These are phyloP conservation scores for Drosophila greeni DNA, from an alignment of 2,888 invertebrate genomes.

Conservation along the genomic window DNA sequence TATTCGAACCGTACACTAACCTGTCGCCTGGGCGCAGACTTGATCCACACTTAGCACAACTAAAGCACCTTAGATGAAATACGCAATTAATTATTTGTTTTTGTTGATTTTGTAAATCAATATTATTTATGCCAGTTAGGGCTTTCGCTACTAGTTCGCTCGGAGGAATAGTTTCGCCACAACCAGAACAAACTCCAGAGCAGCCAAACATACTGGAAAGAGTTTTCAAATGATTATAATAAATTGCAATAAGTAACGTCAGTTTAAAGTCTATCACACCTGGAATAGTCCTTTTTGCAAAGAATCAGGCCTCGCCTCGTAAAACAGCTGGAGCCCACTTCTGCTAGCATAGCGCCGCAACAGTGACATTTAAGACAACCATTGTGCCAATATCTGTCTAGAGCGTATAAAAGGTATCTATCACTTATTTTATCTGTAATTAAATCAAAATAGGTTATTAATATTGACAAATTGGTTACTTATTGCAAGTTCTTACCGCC, in stretches of 20 bases:
- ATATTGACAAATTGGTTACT: not conserved
- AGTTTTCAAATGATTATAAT: not conserved
- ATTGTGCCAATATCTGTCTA: constrained; percentile 98
- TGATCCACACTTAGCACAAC: constrained; percentile 94
- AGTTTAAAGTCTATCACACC: constrained; percentile 80
- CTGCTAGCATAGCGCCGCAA: constrained; percentile 92
- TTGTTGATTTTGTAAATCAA: constrained; percentile 79
- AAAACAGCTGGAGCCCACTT: constrained; percentile 94
- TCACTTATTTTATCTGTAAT: constrained; percentile 88
- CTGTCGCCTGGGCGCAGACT: constrained; percentile 94
- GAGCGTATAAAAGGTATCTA: constrained; percentile 92
- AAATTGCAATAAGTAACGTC: not conserved
- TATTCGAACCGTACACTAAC: constrained; percentile 76
- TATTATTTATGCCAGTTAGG: constrained; percentile 76
- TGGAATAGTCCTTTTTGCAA: constrained; percentile 96
- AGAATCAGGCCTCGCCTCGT: constrained; percentile 95
- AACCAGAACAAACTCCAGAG: constrained; percentile 93
- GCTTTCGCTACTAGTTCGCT: constrained; percentile 94
- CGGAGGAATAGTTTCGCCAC: constrained; percentile 94
- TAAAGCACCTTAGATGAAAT: constrained; percentile 94
- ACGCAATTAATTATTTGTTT: constrained; percentile 72
- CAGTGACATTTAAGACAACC: constrained; percentile 95
- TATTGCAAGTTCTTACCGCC: constrained; percentile 81
- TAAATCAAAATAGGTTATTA: constrained; percentile 19
- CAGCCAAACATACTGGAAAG: constrained; percentile 92